These are phyloP conservation scores for Saimiri boliviensis DNA, from an alignment of 2,113 vertebrate species.

Conservation along the genomic window DNA sequence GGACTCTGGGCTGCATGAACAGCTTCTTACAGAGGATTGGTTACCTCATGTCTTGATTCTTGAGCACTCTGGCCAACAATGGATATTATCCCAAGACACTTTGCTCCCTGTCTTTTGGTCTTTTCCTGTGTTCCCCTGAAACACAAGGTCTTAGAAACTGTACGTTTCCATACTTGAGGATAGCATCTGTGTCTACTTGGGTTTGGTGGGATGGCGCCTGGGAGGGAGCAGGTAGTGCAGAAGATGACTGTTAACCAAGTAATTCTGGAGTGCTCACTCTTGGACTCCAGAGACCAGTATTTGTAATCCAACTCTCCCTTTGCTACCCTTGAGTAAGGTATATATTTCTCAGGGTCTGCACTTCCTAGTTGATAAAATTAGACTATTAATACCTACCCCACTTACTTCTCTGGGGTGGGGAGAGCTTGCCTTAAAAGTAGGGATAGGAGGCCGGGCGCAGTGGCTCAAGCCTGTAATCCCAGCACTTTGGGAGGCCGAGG, in stretches of 20 bases:
- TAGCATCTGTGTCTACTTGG: neutral
- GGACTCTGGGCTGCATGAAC: neutral
- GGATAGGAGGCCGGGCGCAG: no score
- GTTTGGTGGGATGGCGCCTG: neutral
- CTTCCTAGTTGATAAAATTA: neutral
- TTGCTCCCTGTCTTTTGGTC: neutral
- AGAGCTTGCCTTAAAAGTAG: neutral
- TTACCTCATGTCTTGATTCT: neutral
- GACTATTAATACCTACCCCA: neutral
- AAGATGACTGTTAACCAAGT: neutral
- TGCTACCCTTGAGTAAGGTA: neutral
- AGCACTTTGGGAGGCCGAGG: no score
- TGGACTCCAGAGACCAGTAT: neutral
- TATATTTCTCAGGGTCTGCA: constrained; percentile 20
- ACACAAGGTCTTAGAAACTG: neutral
- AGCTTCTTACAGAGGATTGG: neutral
- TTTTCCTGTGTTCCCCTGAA: neutral
- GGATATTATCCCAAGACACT: neutral
- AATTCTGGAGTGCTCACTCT: neutral
- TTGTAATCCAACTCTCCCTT: neutral
- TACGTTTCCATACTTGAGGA: neutral
- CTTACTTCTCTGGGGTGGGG: neutral
- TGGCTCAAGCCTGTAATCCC: no score
- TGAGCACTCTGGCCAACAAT: neutral
- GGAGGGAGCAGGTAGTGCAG: neutral